phyloP scores from a whole-genome alignment of 1,140 invertebrate species.

The Cydia strobilella region DNA sequence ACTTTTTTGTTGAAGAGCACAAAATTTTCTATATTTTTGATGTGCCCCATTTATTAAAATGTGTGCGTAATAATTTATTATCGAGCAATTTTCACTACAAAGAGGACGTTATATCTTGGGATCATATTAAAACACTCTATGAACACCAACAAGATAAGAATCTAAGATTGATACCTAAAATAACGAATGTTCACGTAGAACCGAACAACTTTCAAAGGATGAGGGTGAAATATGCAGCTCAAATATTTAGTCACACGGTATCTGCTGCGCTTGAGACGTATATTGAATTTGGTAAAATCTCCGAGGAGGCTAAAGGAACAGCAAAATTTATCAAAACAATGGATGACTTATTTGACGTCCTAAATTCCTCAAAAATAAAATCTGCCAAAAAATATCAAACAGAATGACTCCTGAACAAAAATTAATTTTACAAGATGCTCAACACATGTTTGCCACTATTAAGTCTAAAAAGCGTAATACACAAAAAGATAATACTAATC shows the following conservation, averaged over 20 bases:
- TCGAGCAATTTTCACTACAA: constrained; percentile 36
- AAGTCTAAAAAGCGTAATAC: constrained; percentile 12
- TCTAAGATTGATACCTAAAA: too few relatives aligned
- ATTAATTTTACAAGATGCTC: background rate
- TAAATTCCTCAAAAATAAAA: constrained; percentile 21
- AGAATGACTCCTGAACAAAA: background rate
- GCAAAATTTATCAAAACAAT: constrained; percentile 7
- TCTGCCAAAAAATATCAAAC: background rate
- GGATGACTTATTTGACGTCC: constrained; percentile 21
- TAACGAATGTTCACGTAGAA: background rate
- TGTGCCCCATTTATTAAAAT: constrained; percentile 46
- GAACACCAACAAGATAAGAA: constrained; percentile 19
- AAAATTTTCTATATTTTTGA: constrained; percentile 49
- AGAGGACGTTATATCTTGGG: constrained; percentile 35
- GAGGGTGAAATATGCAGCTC: constrained; percentile 5
- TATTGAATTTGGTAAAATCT: constrained; percentile 20
- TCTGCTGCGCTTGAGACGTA: constrained; percentile 5
- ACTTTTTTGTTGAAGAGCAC: constrained; percentile 38
- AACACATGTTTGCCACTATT: constrained; percentile 23
- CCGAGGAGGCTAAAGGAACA: constrained; percentile 14
- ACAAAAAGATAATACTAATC: constrained; percentile 6
- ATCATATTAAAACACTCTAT: constrained; percentile 16
- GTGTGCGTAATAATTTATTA: constrained; percentile 44
- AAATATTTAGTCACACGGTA: constrained; percentile 22
- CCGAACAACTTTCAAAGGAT: constrained; percentile 23